Evolutionary conservation across 1,140 invertebrate genomes (phyloP), one percentile per base, ranked within the genome.

Genomic region (Wasmannia auropunctata): DNA sequence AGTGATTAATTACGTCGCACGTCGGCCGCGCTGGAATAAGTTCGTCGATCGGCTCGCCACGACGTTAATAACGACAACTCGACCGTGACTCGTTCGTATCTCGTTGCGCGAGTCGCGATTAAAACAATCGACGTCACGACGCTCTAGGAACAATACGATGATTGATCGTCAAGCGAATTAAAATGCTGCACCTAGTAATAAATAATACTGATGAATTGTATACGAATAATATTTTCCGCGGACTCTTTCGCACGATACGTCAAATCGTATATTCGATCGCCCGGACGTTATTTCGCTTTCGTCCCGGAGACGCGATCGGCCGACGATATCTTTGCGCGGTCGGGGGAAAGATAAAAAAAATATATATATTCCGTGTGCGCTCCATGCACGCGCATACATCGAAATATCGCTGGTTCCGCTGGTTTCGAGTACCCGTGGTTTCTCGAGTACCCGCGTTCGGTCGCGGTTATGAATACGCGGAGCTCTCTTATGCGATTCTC

Each of bases 381-480:
- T 89, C 88, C 88, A 89, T 91, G 88, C 88, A 88, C 86, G 86
- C 87, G 89, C 91, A 92, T 86, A 84, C 87, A 87, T 88, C 75
- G 91, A 90, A 93, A 92, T 92, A 93, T 92, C 91, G 90, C 91
- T 87, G 86, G 85, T 92, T 93, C 92, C 86, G 91, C 90, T 88
- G 90, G 40, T 93, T 91, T 93, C 81, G 86, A 93, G 91, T 88
- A 85, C 75, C 76, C 88, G 70, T 86, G 86, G 90, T 76, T 88
- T 86, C 85, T 92, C 86, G 87, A 91, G 88, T 88, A 56, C 70
- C 83, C 49, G n/a, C n/a, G 76, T 46, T 43, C 77, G 77, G 46
- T 31, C 86, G 88, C 86, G 72, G 79, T 74, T 86, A 83, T 84
- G 88, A 90, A 89, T 87, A 86, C 79, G 67, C 70, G 56, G 58